Base-by-base conservation (phyloP, 2,888 invertebrate species). In the Pachymerium ferrugineum region DNA sequence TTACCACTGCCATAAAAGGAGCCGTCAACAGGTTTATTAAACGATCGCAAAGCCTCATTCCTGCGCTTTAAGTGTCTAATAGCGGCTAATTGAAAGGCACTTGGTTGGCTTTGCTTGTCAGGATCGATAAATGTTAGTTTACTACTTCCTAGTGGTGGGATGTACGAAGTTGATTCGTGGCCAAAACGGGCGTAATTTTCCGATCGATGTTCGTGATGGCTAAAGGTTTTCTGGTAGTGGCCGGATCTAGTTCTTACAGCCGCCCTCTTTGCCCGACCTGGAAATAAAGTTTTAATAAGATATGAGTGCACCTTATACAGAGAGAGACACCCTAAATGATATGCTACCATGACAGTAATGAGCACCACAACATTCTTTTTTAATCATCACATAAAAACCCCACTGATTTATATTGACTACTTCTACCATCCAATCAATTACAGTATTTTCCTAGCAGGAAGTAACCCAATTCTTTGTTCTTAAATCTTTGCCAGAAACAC, bases 171-270 rank as follows among this genome's bases (percentile, higher is more conserved):
- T 22, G 67, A 19, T 68, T 73, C 73, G 67, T 73, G 73, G 68
- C 73, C 73, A 68, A 73, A 73, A 12, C 67, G 62, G 68, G 73
- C 67, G 35, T 73, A 73, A 35, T 67, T 73, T 29, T 68, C 67
- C 10, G 73, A 31, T 33, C 25, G 35, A 62, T 73, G 73, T 68
- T 67, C 73, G 25, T 73, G 72, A 31, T 72, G 72, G 47, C 72
- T 72, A 19, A 28, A 72, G 1, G 72, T 19, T 47, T 29, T 28
- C 47, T 72, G 47, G 28, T 47, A 22, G 47, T 38, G 35, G 22
- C 71, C 25, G 14, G 31, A 22, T 35, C 38, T 31, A 25, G 38
- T 10, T 25, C 62, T 22, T 62, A n/a, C n/a, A n/a, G 62, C 14
- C 28, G 62, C 25, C 62, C 62, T 22, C 72, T 54, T 72, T 47